Evolutionary conservation across 2,888 invertebrate genomes (phyloP), one percentile per base, ranked within the genome.

Genomic region (Caenorhabditis japonica): DNA sequence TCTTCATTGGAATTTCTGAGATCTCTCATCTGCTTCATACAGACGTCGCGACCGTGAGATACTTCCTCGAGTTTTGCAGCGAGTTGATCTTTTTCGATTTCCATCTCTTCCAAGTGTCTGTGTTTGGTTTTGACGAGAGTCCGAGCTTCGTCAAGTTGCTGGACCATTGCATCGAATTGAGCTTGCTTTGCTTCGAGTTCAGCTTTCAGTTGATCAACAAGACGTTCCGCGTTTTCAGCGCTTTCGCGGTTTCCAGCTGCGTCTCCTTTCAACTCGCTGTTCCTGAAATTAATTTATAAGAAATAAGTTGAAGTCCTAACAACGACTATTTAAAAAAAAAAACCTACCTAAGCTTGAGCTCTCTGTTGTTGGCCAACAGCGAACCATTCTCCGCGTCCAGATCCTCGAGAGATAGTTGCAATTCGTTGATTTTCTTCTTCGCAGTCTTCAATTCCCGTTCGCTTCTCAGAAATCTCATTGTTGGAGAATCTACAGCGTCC

Each of bases 401-500:
- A 3, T 56, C 70, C 8, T 61, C 70, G 2, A 55, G n/a, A 3
- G 27, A 47, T 1, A 21, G 39, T 15, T 70, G 38, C 15, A 39
- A 3, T 3, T 47, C 61, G n/a, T 21, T 34, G 3, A 70, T 4
- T 23, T 27, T 33, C 13, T 21, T 56, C 15, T 60, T 61, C 12
- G 55, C 30, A 8, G 55, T 47, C 23, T 70, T 70, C 36, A 70
- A 39, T 4, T 70, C 61, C 17, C 60, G 25, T 19, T 70, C 70
- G 34, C 43, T 47, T 49, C 70, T 21, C 60, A 70, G 23, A 19
- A 43, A 70, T 21, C 51, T 61, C 70, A 70, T 70, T 0, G 70
- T 70, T 27, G 70, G 70, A 3, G 70, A 70, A 47, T 70, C 70
- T 13, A 70, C 56, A 12, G 61, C 61, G 12, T 70, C 70, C 21